These are phyloP conservation scores for Nyctibius grandis DNA, from an alignment of 2,797 vertebrate species.

Conservation along the genomic window DNA sequence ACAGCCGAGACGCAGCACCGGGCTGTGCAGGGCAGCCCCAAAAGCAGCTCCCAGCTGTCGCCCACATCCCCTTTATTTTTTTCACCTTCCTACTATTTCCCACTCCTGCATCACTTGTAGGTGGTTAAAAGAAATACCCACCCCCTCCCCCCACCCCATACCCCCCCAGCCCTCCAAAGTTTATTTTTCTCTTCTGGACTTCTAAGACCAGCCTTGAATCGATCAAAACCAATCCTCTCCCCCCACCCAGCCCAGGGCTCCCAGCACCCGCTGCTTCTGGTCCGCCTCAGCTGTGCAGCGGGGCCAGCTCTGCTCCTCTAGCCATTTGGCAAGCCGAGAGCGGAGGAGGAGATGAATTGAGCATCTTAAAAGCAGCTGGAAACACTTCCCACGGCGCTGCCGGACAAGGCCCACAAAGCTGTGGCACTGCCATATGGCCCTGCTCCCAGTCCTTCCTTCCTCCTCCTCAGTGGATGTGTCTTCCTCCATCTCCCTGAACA, in stretches of 20 bases:
- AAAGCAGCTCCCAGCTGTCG: background rate
- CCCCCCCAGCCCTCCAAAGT: background rate
- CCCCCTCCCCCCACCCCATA: too few species aligned
- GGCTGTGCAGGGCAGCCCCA: background rate
- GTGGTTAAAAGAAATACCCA: background rate
- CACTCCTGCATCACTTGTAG: background rate
- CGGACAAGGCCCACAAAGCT: background rate
- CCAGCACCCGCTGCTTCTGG: background rate
- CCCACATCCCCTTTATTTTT: background rate
- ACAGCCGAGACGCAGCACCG: accelerated
- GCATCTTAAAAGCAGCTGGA: constrained; percentile 31
- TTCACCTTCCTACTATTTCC: background rate
- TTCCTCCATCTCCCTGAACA: background rate
- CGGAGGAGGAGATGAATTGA: background rate
- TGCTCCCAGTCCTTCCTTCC: accelerated
- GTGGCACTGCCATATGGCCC: accelerated
- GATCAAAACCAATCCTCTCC: background rate
- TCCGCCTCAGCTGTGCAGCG: background rate
- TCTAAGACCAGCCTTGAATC: background rate
- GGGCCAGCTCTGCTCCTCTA: background rate
- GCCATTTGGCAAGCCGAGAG: constrained; percentile 13
- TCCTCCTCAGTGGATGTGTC: background rate
- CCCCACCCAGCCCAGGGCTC: background rate
- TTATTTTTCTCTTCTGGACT: background rate
- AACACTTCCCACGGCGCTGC: background rate